Conservation (phyloP, 2,888 invertebrate species). For the Phyto melanocephala region DNA sequence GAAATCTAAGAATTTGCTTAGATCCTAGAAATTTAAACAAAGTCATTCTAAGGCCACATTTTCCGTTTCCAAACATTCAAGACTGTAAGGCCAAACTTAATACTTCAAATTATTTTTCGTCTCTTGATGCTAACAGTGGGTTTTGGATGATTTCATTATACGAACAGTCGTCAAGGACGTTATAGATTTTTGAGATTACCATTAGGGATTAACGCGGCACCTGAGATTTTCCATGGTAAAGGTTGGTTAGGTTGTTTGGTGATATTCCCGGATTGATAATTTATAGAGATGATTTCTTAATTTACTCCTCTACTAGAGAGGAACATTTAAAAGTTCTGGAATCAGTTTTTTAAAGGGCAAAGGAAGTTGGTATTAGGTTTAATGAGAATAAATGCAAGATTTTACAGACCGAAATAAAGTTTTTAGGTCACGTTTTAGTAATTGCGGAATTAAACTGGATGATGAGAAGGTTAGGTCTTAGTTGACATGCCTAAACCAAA, state of each 20-base stretch:
- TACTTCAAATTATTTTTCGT: conserved; percentile 21
- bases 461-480: conserved; percentile 34
- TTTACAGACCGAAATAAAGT: conserved; percentile 32
- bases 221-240: conserved; percentile 57
- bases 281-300: conserved; percentile 61
- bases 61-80: conserved; percentile 45
- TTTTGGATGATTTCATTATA: conserved; percentile 66
- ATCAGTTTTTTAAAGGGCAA: conserved; percentile 49
- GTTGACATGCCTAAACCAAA: conserved; percentile 28
- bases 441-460: conserved; percentile 23
- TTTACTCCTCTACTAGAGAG: conserved; percentile 39
- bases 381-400: conserved; percentile 49
- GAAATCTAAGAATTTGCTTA: conserved; percentile 55
- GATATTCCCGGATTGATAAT: conserved; percentile 50
- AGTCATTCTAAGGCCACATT: conserved; percentile 54
- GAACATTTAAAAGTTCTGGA: conserved; percentile 49
- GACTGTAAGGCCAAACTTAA: conserved; percentile 47
- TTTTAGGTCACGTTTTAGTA: conserved; percentile 52
- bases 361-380: conserved; percentile 54
- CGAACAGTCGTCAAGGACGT: conserved; percentile 65
- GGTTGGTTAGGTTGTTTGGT: conserved; percentile 53
- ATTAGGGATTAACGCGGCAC: conserved; percentile 58
- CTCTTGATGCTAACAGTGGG: conserved; percentile 49
- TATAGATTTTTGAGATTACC: conserved; percentile 61
- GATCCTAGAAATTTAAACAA: conserved; percentile 64